Conservation (phyloP, 1,140 invertebrate species). For the Delia radicum region DNA sequence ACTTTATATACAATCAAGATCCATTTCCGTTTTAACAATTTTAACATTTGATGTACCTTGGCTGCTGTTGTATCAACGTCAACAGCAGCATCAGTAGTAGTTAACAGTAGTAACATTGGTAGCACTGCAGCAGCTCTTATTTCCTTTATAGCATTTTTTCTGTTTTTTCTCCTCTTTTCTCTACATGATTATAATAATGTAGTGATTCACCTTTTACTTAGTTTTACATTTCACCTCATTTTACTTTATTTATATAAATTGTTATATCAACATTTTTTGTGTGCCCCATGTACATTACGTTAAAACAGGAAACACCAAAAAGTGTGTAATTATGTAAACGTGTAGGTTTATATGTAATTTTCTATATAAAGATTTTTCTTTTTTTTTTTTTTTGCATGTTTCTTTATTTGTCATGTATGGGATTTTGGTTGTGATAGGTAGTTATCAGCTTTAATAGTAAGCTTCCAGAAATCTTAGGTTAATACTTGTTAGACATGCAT, state of each 20-base stretch:
- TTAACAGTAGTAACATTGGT: too few relatives aligned
- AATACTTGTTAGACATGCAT: constrained; percentile 1
- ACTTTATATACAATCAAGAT: background rate
- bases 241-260: too few relatives aligned
- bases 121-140: background rate
- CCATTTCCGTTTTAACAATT: background rate
- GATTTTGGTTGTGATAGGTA: background rate
- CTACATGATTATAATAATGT: background rate
- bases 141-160: background rate
- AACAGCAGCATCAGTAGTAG: background rate
- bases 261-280: background rate
- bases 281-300: background rate
- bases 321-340: background rate
- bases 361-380: background rate
- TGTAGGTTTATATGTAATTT: background rate
- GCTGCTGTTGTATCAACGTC: background rate
- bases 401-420: background rate
- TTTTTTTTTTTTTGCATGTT: background rate
- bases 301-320: background rate
- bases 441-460: background rate
- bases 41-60: background rate
- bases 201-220: background rate
- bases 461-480: background rate
- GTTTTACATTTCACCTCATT: background rate
- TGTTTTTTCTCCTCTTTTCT: background rate